Evolutionary conservation across 2,888 invertebrate genomes (phyloP), one percentile per base, ranked within the genome.

Genomic region (Pemphredon lugubris): DNA sequence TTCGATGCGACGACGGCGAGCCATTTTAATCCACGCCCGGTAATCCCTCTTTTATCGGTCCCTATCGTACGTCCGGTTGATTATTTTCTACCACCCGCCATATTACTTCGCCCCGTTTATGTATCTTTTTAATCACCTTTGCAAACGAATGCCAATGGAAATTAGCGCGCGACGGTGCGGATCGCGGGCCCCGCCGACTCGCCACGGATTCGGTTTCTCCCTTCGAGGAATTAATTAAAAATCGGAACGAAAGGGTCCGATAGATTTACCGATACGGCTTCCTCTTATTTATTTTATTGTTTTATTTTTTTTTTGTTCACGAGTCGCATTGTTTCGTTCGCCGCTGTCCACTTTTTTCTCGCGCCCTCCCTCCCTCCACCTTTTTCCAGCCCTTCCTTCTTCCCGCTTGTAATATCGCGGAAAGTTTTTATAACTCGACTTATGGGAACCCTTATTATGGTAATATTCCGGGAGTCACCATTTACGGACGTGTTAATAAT

Each of bases 91-190:
- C 44, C 40, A 9, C 16, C 37, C 34, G 6, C 26, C 60, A 54
- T 64, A 70, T 74, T 48, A 61, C 51, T 69, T 59, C 18, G 18
- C 1, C 16, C 40, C 50, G 45, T 57, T 59, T 77, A 65, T 59
- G 61, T 70, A 42, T 61, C 61, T 74, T 76, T 76, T 76, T 74
- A 77, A 76, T 76, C 63, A 66, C 63, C n/a, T 54, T 70, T 64
- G 74, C 71, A 57, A 71, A 71, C 64, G 61, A 57, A 70, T 54
- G 55, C 45, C 50, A 32, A 40, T 53, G 44, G 55, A 70, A 68
- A 68, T 70, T 55, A 60, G 7, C 39, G 21, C 14, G 20, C 9
- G 63, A 26, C 16, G 37, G 40, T 34, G 47, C 16, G 5, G 1
- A 54, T 48, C 20, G 11, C 37, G 6, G 0, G 5, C 1, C 13